Conservation (phyloP, 1,140 invertebrate genomes). For the Chrysopa pallens region DNA sequence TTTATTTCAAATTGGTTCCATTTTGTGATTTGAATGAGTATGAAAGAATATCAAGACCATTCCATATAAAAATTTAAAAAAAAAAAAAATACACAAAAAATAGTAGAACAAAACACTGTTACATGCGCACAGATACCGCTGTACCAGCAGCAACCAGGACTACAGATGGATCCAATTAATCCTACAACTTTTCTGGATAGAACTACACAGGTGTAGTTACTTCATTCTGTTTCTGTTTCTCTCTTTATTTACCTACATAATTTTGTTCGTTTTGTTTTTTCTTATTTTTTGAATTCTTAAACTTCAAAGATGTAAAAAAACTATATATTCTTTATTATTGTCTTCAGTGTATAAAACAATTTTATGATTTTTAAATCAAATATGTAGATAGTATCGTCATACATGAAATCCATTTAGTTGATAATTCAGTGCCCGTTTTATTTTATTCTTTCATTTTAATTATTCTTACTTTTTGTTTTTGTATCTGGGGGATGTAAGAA, state of each 20-base stretch:
- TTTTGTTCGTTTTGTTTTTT: slow-evolving; percentile 5
- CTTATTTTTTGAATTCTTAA: slow-evolving; percentile 8
- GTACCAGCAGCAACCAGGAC: slow-evolving; percentile 29
- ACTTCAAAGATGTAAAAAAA: slow-evolving; percentile 20
- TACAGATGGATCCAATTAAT: slow-evolving; percentile 29
- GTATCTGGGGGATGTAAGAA: too few relatives aligned
- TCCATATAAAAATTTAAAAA: too few relatives aligned
- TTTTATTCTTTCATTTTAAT: too few relatives aligned
- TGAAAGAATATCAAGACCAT: too few relatives aligned
- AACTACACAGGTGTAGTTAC: slow-evolving; percentile 31
- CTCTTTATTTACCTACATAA: slow-evolving; percentile 9
- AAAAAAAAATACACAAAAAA: background rate
- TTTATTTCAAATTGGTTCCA: too few relatives aligned
- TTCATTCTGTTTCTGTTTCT: slow-evolving; percentile 8
- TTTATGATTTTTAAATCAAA: too few relatives aligned
- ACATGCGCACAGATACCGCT: slow-evolving; percentile 31
- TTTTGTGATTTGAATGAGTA: too few relatives aligned
- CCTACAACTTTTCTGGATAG: slow-evolving; percentile 25
- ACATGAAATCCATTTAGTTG: too few relatives aligned
- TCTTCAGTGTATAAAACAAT: too few relatives aligned
- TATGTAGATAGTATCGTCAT: too few relatives aligned
- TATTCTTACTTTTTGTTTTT: too few relatives aligned
- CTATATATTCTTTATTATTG: slow-evolving; percentile 2
- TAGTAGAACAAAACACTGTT: background rate
- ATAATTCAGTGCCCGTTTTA: too few relatives aligned